These are phyloP conservation scores for Brachionus calyciflorus DNA, from an alignment of 1,140 invertebrate genomes.

Conservation along the genomic window DNA sequence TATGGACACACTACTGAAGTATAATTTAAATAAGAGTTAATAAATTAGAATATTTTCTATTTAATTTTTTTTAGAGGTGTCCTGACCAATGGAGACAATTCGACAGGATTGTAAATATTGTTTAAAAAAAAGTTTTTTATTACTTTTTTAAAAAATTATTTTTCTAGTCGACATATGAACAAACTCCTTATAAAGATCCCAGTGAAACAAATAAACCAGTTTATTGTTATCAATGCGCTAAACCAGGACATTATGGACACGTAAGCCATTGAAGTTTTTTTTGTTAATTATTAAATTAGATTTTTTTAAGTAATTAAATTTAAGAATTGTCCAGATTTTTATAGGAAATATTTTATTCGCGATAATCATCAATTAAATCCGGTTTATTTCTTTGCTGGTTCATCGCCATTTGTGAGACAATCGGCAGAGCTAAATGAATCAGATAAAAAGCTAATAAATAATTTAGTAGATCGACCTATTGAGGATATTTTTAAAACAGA, in stretches of 20 bases:
- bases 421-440: slow-evolving; percentile 5
- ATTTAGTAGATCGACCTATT: slow-evolving; percentile 5
- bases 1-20: slow-evolving; percentile 43
- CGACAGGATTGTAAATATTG: slow-evolving; percentile 13
- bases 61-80: slow-evolving; percentile 25
- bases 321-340: slow-evolving; percentile 46
- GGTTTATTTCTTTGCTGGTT: slow-evolving; percentile 45
- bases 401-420: slow-evolving; percentile 38
- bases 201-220: slow-evolving; percentile 28
- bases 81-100: slow-evolving; percentile 46
- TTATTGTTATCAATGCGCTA: slow-evolving; percentile 44
- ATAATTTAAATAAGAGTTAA: neutral
- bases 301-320: neutral
- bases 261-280: slow-evolving; percentile 21
- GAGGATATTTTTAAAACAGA: slow-evolving; percentile 14
- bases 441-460: slow-evolving; percentile 16
- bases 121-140: too few species aligned
- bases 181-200: slow-evolving; percentile 32
- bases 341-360: slow-evolving; percentile 44
- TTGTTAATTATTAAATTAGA: neutral
- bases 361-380: slow-evolving; percentile 46
- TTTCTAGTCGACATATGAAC: slow-evolving; percentile 27
- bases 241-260: slow-evolving; percentile 42
- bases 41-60: neutral
- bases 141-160: too few species aligned